Evolutionary conservation across 2,888 invertebrate species (phyloP), one percentile per base, ranked within the genome.

Genomic region (Lithophane socia): DNA sequence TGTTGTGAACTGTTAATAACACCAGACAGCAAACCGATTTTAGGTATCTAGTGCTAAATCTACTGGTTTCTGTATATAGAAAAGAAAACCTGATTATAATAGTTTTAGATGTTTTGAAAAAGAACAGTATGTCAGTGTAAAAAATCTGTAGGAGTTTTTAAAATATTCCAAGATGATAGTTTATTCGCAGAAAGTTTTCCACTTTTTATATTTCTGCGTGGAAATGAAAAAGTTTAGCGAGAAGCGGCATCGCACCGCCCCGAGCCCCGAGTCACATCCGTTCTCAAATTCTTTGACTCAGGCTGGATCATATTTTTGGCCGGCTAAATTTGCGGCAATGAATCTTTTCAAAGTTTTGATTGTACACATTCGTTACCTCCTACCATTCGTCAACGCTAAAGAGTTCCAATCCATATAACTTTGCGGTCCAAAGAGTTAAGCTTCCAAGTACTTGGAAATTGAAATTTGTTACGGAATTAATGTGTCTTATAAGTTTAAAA

Each of bases 271-370:
- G 91, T 86, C 87, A 88, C 88, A 90, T 90, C 90, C 91, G 89
- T 90, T 88, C 88, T 89, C 87, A 91, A 92, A 92, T 90, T 92
- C 92, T 91, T 92, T 91, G 89, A 91, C 90, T 91, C 91, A 87
- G 89, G 86, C 90, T 86, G 91, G 92, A 93, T 93, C 93, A 94
- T 94, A 94, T 94, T 94, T 95, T 94, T 92, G 91, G 90, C 78
- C 86, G 79, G 90, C 89, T 89, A 93, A 94, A 94, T 94, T 94
- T 93, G 92, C 90, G 92, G 94, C 94, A 93, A 95, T 95, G 94
- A 95, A 95, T 95, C 95, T 95, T 92, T 93, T 89, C 93, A 90
- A 96, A 95, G 95, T 96, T 96, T 94, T 95, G 95, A 96, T 95
- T 95, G 94, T 94, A 94, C 94, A 94, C 94, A 95, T 96, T 95